phyloP scores from a whole-genome alignment of 2,797 vertebrate species.

The Notoglanidium macrostoma region DNA sequence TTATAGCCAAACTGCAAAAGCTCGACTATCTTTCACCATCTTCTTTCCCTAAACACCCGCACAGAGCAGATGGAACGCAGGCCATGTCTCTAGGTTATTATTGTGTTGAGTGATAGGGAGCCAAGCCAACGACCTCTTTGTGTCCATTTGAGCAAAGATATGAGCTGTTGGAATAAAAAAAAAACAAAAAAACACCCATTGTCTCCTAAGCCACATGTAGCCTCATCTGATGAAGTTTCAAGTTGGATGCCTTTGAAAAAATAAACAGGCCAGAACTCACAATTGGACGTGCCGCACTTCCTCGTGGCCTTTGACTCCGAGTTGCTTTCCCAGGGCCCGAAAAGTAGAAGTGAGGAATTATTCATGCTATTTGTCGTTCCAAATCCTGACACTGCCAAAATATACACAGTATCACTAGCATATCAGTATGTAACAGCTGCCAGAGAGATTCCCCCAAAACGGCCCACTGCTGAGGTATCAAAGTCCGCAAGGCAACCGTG shows the following conservation, averaged over 20 bases:
- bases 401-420: slow-evolving; percentile 34
- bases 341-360: slow-evolving; percentile 45
- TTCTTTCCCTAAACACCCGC: neutral
- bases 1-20: neutral
- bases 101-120: slow-evolving; percentile 17
- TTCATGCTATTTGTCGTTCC: slow-evolving; percentile 42
- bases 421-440: slow-evolving; percentile 33
- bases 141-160: slow-evolving; percentile 28
- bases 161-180: slow-evolving; percentile 13
- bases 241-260: slow-evolving; percentile 63
- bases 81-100: neutral
- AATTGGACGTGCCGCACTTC: slow-evolving; percentile 67
- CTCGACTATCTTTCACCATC: slow-evolving; percentile 5
- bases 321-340: slow-evolving; percentile 27
- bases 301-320: slow-evolving; percentile 69
- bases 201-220: slow-evolving; percentile 27
- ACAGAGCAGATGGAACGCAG: neutral
- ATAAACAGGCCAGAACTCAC: slow-evolving; percentile 75
- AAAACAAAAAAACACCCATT: slow-evolving; percentile 34
- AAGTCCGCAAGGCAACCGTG: slow-evolving; percentile 21
- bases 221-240: slow-evolving; percentile 22
- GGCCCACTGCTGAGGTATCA: slow-evolving; percentile 27
- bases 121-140: slow-evolving; percentile 36
- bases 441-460: slow-evolving; percentile 25
- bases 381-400: slow-evolving; percentile 47